A percentile compares a stretch with the other conserved stretches of the same genome.
These are phyloP conservation scores for Scaptodrosophila latifasciaeformis DNA, from an alignment of 2,888 invertebrate genomes.

Conservation along the genomic window DNA sequence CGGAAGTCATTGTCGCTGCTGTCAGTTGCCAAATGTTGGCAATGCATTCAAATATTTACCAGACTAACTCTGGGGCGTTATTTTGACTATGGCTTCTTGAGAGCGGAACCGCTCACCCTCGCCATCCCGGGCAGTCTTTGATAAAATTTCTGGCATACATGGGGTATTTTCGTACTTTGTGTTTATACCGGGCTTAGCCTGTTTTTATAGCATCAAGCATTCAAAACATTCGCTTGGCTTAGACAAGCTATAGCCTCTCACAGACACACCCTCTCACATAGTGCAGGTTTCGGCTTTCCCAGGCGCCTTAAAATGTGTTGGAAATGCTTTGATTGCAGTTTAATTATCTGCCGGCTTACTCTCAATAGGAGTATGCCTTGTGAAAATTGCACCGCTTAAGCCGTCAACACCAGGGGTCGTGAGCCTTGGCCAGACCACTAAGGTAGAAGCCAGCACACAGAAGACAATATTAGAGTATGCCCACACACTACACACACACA, in stretches of 20 bases:
- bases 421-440: constrained; percentile 1
- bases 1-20: constrained; percentile 1
- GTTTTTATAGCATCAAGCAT: neutral
- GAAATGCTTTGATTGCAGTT: constrained; percentile 21
- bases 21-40: constrained; percentile 4
- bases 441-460: too few species aligned
- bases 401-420: constrained; percentile 4
- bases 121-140: too few species aligned
- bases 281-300: too few species aligned
- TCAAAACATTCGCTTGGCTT: neutral
- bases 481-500: too few species aligned
- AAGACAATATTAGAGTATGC: too few species aligned
- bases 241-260: too few species aligned
- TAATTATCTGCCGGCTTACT: constrained; percentile 18
- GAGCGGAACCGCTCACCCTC: too few species aligned
- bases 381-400: neutral
- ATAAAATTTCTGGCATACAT: neutral
- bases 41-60: constrained; percentile 9
- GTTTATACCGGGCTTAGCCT: neutral
- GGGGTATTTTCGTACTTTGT: neutral
- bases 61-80: constrained; percentile 8
- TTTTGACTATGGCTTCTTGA: neutral
- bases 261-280: too few species aligned
- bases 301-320: neutral
- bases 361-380: neutral